Conservation (phyloP, 2,888 invertebrate species). For the Melinopterus prodromus region DNA sequence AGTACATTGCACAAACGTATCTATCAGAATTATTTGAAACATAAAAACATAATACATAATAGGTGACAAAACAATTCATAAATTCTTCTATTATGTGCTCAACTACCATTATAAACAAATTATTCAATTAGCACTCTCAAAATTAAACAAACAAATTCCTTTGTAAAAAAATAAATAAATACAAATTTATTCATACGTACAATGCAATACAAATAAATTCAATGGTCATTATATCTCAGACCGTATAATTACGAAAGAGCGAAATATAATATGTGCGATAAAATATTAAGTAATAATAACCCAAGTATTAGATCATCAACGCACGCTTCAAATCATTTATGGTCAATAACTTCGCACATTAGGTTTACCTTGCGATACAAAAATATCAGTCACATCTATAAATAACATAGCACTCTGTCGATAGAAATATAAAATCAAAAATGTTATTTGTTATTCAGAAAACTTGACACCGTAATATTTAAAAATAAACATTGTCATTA, state of each 20-base stretch:
- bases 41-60: no score
- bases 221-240: not conserved
- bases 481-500: not conserved
- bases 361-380: not conserved
- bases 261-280: not conserved
- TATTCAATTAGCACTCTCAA: no score
- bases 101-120: no score
- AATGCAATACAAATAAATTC: not conserved
- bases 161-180: no score
- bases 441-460: not conserved
- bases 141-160: no score
- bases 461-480: conserved; percentile 4
- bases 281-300: not conserved
- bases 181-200: no score
- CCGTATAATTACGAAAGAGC: not conserved
- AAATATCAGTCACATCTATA: conserved; percentile 16
- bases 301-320: not conserved
- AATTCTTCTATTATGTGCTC: no score
- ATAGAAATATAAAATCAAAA: not conserved
- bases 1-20: no score
- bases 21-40: no score
- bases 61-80: no score
- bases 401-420: not conserved
- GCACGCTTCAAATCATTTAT: conserved; percentile 6
- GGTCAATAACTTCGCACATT: conserved; percentile 21